Base-by-base conservation (phyloP, 2,888 invertebrate species). In the Taphrorychus bicolor region DNA sequence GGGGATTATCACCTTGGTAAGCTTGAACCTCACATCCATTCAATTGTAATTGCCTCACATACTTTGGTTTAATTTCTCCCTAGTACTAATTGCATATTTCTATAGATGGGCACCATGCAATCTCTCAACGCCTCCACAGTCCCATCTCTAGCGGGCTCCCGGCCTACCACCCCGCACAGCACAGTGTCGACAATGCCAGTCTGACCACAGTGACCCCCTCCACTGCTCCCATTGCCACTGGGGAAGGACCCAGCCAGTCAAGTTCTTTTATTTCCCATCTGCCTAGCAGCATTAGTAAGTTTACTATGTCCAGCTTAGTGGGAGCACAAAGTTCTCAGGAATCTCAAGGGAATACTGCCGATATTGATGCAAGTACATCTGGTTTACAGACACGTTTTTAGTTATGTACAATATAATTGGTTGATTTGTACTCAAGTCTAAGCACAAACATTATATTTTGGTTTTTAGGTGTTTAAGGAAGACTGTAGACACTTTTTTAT, bases 91-190 rank as follows among this genome's bases (percentile, higher is more conserved):
- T n/a, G n/a, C n/a, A n/a, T n/a, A n/a, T n/a, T n/a, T 41, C 14
- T 7, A 41, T 21, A 94, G 94, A 94, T 95, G 90, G 95, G 94
- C 52, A 95, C 95, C 59, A 92, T 95, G 93, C 89, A 90, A 70
- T 91, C 91, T 41, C 82, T 92, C 75, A 91, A 91, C 83, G 93
- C 93, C 18, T 94, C 94, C 14, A 89, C 93, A 51, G 92, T 92
- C 76, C 94, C 94, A 70, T 94, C 94, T 0, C 85, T 95, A 66
- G 94, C 94, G 61, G 94, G 94, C 49, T 95, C 94, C 24, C 87
- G 94, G 17, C 95, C 95, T 22, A 95, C 94, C 59, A 95, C 95
- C 17, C 95, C 95, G 0, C 94, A 94, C 84, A 93, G 93, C 83
- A 94, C 94, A 5, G 92, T 94, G 0, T 94, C 94, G 3, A 94